Conservation (phyloP, 2,888 invertebrate species). For the Monopis laevigella region DNA sequence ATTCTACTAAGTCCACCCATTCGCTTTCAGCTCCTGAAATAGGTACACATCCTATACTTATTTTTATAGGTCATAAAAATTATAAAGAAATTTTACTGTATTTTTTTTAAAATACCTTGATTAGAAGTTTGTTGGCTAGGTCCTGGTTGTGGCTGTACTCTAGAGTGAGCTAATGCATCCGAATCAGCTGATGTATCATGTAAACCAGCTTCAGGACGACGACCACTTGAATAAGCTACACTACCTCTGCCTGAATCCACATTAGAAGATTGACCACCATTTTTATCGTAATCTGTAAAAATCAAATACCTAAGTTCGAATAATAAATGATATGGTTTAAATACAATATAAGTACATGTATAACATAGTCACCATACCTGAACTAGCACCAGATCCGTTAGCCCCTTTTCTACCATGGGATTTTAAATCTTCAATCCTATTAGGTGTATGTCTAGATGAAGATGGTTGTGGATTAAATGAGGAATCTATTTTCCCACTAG, state of each 20-base stretch:
- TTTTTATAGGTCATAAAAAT: background rate
- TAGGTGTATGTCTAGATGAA: conserved; percentile 55
- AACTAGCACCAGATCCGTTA: conserved; percentile 70
- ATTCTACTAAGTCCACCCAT: conserved; percentile 85
- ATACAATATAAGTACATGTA: too few relatives aligned
- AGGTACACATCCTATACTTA: background rate
- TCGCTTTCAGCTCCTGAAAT: conserved; percentile 71
- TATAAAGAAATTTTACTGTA: too few relatives aligned
- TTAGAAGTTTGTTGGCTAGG: conserved; percentile 42
- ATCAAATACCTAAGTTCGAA: background rate
- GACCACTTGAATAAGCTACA: conserved; percentile 80
- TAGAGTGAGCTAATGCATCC: conserved; percentile 48
- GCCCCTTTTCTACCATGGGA: conserved; percentile 54
- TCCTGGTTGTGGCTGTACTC: conserved; percentile 40
- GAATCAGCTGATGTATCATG: conserved; percentile 70
- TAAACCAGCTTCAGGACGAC: conserved; percentile 63
- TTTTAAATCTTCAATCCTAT: conserved; percentile 57
- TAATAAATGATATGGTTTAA: too few relatives aligned
- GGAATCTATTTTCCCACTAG: conserved; percentile 51
- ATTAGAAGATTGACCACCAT: conserved; percentile 78
- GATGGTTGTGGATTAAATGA: conserved; percentile 50
- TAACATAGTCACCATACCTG: too few relatives aligned
- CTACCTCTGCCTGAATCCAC: conserved; percentile 84
- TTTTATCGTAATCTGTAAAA: conserved; percentile 75
- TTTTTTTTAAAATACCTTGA: too few relatives aligned